Percentiles rank a stretch among this genome's conserved stretches.
Conservation (phyloP, 2,888 invertebrate genomes). For the Nebria salina region DNA sequence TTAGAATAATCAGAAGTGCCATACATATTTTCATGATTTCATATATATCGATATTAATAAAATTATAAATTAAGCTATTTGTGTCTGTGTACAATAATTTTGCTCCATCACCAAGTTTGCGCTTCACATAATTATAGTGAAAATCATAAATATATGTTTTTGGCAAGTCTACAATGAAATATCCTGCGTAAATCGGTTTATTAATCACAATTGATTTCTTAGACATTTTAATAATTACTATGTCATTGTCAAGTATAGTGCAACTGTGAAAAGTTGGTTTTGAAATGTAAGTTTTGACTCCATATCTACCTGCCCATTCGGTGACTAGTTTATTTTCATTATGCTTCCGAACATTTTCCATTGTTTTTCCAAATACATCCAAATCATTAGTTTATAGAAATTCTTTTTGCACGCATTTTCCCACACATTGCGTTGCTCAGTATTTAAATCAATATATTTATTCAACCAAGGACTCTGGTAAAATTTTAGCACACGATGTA, state of each 20-base stretch:
- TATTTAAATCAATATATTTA: slow-evolving; percentile 56
- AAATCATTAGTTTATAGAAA: slow-evolving; percentile 44
- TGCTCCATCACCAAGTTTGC: no score
- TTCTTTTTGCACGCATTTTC: slow-evolving; percentile 43
- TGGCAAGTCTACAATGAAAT: no score
- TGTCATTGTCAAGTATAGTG: no score
- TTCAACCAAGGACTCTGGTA: slow-evolving; percentile 55
- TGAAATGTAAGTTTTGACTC: slow-evolving; percentile 47
- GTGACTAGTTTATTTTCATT: slow-evolving; percentile 54
- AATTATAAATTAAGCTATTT: no score
- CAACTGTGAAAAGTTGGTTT: slow-evolving; percentile 44
- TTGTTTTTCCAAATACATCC: slow-evolving; percentile 56
- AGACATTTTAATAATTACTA: no score
- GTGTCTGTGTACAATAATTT: no score
- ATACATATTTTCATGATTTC: no score
- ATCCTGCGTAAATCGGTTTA: no score
- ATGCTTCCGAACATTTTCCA: slow-evolving; percentile 59
- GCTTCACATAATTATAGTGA: no score
- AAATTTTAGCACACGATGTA: slow-evolving; percentile 49
- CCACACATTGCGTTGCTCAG: slow-evolving; percentile 50
- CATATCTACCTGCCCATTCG: slow-evolving; percentile 50
- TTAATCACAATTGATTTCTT: no score
- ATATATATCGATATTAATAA: no score
- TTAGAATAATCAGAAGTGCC: slow-evolving; percentile 51
- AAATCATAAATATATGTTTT: no score